Conservation (phyloP, 2,888 invertebrate species). For the Conistra vaccinii region DNA sequence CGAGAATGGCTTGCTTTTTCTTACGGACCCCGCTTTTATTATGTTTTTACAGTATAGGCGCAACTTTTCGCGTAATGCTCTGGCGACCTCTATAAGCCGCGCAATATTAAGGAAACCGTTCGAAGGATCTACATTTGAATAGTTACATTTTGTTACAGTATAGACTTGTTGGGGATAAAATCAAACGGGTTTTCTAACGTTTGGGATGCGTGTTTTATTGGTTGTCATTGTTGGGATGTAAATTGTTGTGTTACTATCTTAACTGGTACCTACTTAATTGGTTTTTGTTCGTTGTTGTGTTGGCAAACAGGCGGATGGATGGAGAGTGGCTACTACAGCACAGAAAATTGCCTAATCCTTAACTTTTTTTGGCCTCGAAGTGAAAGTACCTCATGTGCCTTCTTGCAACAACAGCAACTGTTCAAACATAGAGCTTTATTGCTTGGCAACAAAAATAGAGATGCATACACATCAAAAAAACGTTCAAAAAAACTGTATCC, state of each 20-base stretch:
- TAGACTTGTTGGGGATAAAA: slow-evolving; percentile 62
- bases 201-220: slow-evolving; percentile 25
- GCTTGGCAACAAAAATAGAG: background rate
- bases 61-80: slow-evolving; percentile 69
- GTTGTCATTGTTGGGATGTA: slow-evolving; percentile 24
- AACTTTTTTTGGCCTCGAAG: background rate
- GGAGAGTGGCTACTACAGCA: background rate
- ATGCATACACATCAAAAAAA: background rate
- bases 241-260: background rate
- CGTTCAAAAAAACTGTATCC: no score
- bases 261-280: background rate
- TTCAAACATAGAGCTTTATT: background rate
- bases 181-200: slow-evolving; percentile 56
- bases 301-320: background rate
- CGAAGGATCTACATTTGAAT: slow-evolving; percentile 69
- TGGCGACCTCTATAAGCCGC: slow-evolving; percentile 74
- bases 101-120: slow-evolving; percentile 71
- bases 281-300: background rate
- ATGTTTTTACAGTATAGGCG: slow-evolving; percentile 71
- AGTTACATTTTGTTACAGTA: slow-evolving; percentile 64
- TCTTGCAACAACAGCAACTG: background rate
- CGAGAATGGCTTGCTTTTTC: slow-evolving; percentile 69
- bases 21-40: slow-evolving; percentile 68
- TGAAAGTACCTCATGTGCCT: background rate
- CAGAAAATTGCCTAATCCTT: no score